Conservation (phyloP, 2,888 invertebrate species). For the Pediacus dermestoides region DNA sequence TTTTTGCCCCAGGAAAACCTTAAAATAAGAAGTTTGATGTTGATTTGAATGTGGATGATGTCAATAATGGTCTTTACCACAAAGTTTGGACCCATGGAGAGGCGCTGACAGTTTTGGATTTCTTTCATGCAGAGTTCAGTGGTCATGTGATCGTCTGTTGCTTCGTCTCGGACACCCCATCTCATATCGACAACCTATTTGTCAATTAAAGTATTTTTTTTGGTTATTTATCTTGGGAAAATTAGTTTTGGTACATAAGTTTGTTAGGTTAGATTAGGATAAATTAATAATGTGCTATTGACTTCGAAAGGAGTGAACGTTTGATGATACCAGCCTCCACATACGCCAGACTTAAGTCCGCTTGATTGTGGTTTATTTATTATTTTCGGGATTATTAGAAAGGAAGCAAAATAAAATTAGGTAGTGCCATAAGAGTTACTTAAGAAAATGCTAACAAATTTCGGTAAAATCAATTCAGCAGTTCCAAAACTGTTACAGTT, state of each 20-base stretch:
- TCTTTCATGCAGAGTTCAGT: slow-evolving; percentile 97
- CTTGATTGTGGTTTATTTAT: too few relatives aligned
- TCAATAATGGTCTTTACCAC: slow-evolving; percentile 58
- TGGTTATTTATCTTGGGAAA: too few relatives aligned
- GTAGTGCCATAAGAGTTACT: slow-evolving; percentile 2
- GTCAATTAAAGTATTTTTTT: too few relatives aligned
- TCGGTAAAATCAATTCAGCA: too few relatives aligned
- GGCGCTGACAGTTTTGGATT: slow-evolving; percentile 93
- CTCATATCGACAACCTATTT: slow-evolving; percentile 99
- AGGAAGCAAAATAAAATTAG: slow-evolving; percentile 1
- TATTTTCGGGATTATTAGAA: too few relatives aligned
- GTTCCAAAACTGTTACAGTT: too few relatives aligned
- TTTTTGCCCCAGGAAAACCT: slow-evolving; percentile 95
- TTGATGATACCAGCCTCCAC: too few relatives aligned
- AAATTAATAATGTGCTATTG: too few relatives aligned
- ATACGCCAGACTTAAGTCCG: too few relatives aligned
- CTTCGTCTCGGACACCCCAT: slow-evolving; percentile 97
- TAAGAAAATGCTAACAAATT: too few relatives aligned
- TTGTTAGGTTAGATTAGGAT: too few relatives aligned
- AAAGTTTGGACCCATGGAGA: slow-evolving; percentile 98
- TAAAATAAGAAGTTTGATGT: slow-evolving; percentile 12
- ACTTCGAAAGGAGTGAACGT: too few relatives aligned
- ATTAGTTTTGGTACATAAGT: not conserved
- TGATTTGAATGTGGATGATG: not conserved
- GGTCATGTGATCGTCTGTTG: slow-evolving; percentile 99